phyloP scores from a whole-genome alignment of 2,888 invertebrate species.

The Parnassius apollo region DNA sequence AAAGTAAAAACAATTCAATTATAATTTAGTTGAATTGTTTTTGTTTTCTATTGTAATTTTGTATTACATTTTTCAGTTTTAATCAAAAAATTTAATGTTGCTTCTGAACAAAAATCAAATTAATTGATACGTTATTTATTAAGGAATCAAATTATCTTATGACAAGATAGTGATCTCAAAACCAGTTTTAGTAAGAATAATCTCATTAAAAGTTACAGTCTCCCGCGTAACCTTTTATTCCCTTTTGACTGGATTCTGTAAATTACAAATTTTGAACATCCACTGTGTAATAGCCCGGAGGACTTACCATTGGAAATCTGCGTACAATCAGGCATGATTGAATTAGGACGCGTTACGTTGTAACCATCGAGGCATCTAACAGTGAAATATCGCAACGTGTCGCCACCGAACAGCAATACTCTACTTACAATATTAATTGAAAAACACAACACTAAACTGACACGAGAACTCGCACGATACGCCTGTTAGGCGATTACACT shows the following conservation, averaged over 20 bases:
- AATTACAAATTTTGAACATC: constrained; percentile 23
- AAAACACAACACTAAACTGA: constrained; percentile 47
- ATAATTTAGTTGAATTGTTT: no score
- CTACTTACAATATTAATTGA: constrained; percentile 23
- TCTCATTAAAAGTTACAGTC: not conserved
- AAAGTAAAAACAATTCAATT: no score
- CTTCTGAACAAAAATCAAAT: no score
- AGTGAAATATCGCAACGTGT: constrained; percentile 44
- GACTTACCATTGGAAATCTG: constrained; percentile 33
- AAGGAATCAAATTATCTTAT: no score
- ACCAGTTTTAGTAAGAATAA: no score
- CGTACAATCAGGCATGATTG: constrained; percentile 27
- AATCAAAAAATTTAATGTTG: no score
- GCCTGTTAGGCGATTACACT: constrained; percentile 30
- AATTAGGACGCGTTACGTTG: constrained; percentile 26
- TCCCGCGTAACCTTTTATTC: not conserved
- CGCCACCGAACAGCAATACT: constrained; percentile 17
- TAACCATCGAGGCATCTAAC: constrained; percentile 19
- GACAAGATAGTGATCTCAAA: no score
- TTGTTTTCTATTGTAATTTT: no score
- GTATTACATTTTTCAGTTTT: no score
- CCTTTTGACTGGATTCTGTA: constrained; percentile 14
- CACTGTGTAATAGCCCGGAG: constrained; percentile 15
- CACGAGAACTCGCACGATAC: constrained; percentile 35
- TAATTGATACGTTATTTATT: no score